Evolutionary conservation across 2,113 vertebrate species (phyloP).

Genomic region (Anolis sagrei): DNA sequence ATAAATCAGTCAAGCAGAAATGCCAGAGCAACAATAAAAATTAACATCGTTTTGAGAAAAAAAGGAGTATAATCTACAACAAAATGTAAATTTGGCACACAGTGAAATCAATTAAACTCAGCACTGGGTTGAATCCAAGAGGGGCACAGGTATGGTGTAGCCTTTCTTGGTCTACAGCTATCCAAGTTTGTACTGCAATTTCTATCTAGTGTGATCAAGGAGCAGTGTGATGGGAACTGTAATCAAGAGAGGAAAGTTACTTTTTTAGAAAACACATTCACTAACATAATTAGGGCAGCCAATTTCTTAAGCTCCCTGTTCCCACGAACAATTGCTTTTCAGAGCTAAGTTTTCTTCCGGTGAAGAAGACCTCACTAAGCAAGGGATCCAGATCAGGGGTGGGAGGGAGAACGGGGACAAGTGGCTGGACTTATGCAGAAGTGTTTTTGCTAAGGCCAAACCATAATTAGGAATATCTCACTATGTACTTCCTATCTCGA

Average conservation of each 20-base stretch:
- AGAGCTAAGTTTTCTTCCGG: neutral
- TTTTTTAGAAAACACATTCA: neutral
- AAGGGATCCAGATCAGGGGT: too few species aligned
- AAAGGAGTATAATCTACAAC: neutral
- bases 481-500: too few species aligned
- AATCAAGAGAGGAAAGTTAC: neutral
- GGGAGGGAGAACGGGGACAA: neutral
- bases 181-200: neutral
- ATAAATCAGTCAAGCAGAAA: neutral
- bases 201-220: neutral
- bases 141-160: neutral
- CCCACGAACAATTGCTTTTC: neutral
- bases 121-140: neutral
- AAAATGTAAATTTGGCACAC: neutral
- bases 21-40: neutral
- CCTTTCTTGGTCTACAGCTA: too few species aligned
- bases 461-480: neutral
- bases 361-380: neutral
- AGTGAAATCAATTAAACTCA: neutral
- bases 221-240: neutral
- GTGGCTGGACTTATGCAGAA: neutral
- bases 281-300: neutral
- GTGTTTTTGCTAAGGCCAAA: neutral
- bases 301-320: neutral
- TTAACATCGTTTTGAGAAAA: constrained; percentile 5